A percentile compares a stretch with the other conserved stretches of the same genome.
Evolutionary conservation across 2,797 vertebrate genomes (phyloP).

Genomic region (Channa striata): DNA sequence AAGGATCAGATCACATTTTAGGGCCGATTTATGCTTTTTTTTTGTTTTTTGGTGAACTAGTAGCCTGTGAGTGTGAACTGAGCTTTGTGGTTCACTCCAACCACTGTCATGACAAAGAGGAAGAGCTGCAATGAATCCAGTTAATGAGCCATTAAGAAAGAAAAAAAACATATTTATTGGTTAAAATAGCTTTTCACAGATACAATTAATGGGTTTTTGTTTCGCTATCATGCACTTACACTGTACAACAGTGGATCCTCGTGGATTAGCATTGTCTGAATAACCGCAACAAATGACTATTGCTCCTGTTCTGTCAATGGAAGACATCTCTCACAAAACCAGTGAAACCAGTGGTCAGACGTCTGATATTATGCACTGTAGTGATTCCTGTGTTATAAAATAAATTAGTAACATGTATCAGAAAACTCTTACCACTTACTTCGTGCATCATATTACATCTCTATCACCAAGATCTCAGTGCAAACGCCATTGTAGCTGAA

Average conservation of each 20-base stretch:
- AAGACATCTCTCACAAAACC: slow-evolving; percentile 53
- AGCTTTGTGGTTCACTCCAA: background rate
- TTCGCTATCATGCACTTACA: slow-evolving; percentile 89
- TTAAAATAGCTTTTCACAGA: slow-evolving; percentile 92
- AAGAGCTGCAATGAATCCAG: slow-evolving; percentile 20
- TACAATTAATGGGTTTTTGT: slow-evolving; percentile 85
- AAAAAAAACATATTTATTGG: slow-evolving; percentile 96
- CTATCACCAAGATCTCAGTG: slow-evolving; percentile 90
- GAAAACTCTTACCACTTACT: slow-evolving; percentile 81
- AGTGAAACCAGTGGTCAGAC: slow-evolving; percentile 54
- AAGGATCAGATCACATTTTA: too few relatives aligned
- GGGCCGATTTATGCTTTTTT: too few relatives aligned
- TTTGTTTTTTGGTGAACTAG: too few relatives aligned
- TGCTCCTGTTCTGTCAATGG: slow-evolving; percentile 49
- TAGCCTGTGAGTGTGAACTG: too few relatives aligned
- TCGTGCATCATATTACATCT: slow-evolving; percentile 88
- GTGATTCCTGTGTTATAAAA: slow-evolving; percentile 86
- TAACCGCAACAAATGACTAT: slow-evolving; percentile 75
- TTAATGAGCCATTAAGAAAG: slow-evolving; percentile 71
- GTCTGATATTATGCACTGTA: slow-evolving; percentile 58
- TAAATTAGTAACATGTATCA: slow-evolving; percentile 96
- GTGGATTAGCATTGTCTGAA: slow-evolving; percentile 87
- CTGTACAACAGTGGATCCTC: slow-evolving; percentile 91
- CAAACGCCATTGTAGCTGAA: slow-evolving; percentile 93
- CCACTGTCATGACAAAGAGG: background rate